Base-by-base conservation (phyloP, 2,797 vertebrate species). In the Malurus leucopterus region DNA sequence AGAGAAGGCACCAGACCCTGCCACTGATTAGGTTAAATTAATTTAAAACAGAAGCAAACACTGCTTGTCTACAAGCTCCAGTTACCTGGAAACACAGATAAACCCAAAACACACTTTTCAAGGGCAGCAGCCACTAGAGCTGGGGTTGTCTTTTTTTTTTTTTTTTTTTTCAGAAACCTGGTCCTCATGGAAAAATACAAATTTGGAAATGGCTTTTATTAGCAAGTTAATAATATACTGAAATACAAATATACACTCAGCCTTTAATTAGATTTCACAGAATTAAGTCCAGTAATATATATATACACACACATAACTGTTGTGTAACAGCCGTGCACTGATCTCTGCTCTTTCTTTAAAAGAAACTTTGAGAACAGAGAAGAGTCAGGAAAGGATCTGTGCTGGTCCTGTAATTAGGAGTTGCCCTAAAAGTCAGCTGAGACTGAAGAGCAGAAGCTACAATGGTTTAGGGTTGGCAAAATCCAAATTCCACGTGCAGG, bases 41-140 rank as follows among this genome's bases (percentile, higher is more conserved):
- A 95, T 93, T 92, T 80, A 88, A 93, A 88, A 27, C 88, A 91
- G 92, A 91, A 91, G 91, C 92, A 81, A 93, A 88, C 2, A 2
- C 71, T 76, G 85, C 81, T 92, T 54, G 84, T 77, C 88, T 55
- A 34, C 7, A 7, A 82, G 86, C 75, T 84, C 58, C 24, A 94
- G 93, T 95, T 94, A 95, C 95, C 90, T 95, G 92, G 95, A 95
- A 95, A 95, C 93, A 88, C 84, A 95, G 93, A 95, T 95, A 93
- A 95, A 94, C 84, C 95, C 90, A n/a, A 95, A 95, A 88, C 92
- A 95, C 0, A 13, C 40, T 15, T 49, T 75, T 70, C 91, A 89
- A 93, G 93, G 92, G 64, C 91, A 92, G 50, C 70, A 64, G 34
- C 72, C 84, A 49, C n/a, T 22, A 50, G 4, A 67, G 65, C 27